These are phyloP conservation scores for Drosophila orosa DNA, from an alignment of 1,140 invertebrate species.

Conservation along the genomic window DNA sequence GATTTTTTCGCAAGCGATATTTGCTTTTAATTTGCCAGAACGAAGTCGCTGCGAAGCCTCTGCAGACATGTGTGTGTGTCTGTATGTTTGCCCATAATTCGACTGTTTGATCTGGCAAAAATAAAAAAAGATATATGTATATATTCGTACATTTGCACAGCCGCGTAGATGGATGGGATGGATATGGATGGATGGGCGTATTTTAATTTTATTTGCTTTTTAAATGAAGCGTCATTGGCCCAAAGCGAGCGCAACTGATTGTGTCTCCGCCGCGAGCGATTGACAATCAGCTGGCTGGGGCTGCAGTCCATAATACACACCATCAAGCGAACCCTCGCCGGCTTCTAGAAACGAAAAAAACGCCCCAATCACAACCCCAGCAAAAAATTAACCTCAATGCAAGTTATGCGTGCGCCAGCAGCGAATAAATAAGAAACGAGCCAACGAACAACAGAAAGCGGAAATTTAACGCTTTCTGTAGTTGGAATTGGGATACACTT, in stretches of 20 bases:
- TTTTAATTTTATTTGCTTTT: slow-evolving; percentile 82
- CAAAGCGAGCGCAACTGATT: slow-evolving; percentile 67
- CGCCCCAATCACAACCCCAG: slow-evolving; percentile 40
- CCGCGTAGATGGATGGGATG: not conserved
- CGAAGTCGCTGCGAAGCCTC: slow-evolving; percentile 49
- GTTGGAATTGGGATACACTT: not conserved
- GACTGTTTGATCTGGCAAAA: slow-evolving; percentile 68
- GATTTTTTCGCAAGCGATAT: slow-evolving; percentile 71
- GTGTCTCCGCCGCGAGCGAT: slow-evolving; percentile 62
- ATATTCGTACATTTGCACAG: slow-evolving; percentile 15
- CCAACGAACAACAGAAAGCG: slow-evolving; percentile 38
- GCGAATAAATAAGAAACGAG: slow-evolving; percentile 48
- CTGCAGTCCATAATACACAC: slow-evolving; percentile 46
- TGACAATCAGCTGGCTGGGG: slow-evolving; percentile 67
- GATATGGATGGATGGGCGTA: slow-evolving; percentile 48
- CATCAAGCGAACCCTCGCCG: not conserved
- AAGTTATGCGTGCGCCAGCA: slow-evolving; percentile 71
- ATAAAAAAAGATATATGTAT: slow-evolving; percentile 27
- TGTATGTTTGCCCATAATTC: slow-evolving; percentile 70
- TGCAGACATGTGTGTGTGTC: slow-evolving; percentile 51
- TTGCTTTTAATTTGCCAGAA: slow-evolving; percentile 74
- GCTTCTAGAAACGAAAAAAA: slow-evolving; percentile 6
- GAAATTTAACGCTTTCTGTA: slow-evolving; percentile 7
- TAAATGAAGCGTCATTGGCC: slow-evolving; percentile 75
- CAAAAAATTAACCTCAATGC: slow-evolving; percentile 77